These are phyloP conservation scores for Acromyrmex echinatior DNA, from an alignment of 1,140 invertebrate species.

Conservation along the genomic window DNA sequence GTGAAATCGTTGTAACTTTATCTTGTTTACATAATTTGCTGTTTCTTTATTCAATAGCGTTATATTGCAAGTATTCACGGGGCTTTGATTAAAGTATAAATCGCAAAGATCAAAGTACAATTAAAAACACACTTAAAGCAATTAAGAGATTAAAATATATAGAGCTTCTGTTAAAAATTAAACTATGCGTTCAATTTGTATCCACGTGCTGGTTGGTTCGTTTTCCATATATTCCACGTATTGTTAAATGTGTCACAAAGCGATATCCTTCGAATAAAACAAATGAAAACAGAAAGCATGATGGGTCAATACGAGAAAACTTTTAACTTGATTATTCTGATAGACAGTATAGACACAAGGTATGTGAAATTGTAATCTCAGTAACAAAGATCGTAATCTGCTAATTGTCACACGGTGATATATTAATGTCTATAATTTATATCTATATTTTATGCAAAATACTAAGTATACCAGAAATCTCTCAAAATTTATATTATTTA, in stretches of 20 bases:
- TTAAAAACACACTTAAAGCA: neutral
- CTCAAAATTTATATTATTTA: neutral
- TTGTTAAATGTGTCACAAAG: neutral
- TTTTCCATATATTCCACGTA: neutral
- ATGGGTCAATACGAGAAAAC: neutral
- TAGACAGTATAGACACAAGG: neutral
- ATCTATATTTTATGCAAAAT: neutral
- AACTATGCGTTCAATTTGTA: neutral
- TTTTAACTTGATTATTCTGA: conserved; percentile 16
- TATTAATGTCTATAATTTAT: neutral
- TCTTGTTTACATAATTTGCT: neutral
- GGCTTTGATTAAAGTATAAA: neutral
- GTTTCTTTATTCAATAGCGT: neutral
- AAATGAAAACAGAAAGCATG: neutral
- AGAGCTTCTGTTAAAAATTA: neutral
- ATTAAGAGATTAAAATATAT: neutral
- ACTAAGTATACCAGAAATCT: neutral
- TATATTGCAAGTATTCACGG: neutral
- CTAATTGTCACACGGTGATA: neutral
- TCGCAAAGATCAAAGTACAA: neutral
- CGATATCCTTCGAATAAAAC: neutral
- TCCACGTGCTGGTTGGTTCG: neutral
- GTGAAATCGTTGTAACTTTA: neutral
- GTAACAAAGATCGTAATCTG: neutral
- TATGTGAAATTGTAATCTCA: neutral